These are phyloP conservation scores for Hybos culiciformis DNA, from an alignment of 2,888 invertebrate species.

Conservation along the genomic window DNA sequence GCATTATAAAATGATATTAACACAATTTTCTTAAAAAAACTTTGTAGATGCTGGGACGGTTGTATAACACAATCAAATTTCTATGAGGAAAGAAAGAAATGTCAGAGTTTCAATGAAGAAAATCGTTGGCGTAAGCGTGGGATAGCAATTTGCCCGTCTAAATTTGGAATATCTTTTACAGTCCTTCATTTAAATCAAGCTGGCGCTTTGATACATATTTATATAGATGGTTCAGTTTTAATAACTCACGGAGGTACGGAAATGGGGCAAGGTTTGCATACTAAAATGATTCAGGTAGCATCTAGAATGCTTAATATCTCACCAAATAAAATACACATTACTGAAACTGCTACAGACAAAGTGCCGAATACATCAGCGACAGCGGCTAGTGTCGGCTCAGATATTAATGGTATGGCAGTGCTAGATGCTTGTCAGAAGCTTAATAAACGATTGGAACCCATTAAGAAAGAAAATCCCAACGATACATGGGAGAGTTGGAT, in stretches of 20 bases:
- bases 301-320: conserved; percentile 58
- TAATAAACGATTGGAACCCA: conserved; percentile 56
- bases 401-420: conserved; percentile 85
- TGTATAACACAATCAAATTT: conserved; percentile 55
- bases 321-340: conserved; percentile 59
- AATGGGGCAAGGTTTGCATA: conserved; percentile 94
- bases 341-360: conserved; percentile 77
- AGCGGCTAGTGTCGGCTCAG: conserved; percentile 78
- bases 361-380: conserved; percentile 84
- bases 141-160: conserved; percentile 65
- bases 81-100: conserved; percentile 40
- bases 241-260: conserved; percentile 87
- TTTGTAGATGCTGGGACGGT: conserved; percentile 62
- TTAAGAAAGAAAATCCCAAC: conserved; percentile 58
- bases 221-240: conserved; percentile 77
- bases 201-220: conserved; percentile 77
- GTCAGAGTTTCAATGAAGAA: conserved; percentile 58
- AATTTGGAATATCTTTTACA: conserved; percentile 74
- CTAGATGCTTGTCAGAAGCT: conserved; percentile 67
- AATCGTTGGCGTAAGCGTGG: conserved; percentile 82
- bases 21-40: no score
- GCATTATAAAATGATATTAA: no score
- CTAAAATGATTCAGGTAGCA: conserved; percentile 89
- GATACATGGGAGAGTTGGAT: conserved; percentile 80
- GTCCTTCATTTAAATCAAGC: conserved; percentile 66